Conservation (phyloP, 1,140 invertebrate genomes). For the Ericerus pela region DNA sequence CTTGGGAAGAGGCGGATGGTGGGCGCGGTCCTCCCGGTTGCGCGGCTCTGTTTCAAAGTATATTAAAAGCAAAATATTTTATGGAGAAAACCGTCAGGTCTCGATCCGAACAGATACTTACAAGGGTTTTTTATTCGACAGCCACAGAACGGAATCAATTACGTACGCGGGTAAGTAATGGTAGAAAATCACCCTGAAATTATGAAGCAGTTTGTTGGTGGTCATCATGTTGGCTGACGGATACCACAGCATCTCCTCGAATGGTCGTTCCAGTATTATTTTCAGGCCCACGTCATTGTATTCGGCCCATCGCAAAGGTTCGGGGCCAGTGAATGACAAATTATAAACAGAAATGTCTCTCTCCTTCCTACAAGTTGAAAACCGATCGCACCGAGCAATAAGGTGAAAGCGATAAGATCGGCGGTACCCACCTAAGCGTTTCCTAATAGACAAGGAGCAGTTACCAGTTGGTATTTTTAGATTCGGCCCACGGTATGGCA, state of each 20-base stretch:
- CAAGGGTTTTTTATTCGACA: conserved; percentile 69
- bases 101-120: too few relatives aligned
- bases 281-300: conserved; percentile 53
- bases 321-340: conserved; percentile 46
- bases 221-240: conserved; percentile 59
- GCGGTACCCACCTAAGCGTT: too few relatives aligned
- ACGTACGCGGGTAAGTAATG: conserved; percentile 74
- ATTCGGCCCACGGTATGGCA: conserved; percentile 15
- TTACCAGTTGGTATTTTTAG: too few relatives aligned
- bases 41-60: too few relatives aligned
- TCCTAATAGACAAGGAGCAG: too few relatives aligned
- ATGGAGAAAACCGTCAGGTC: too few relatives aligned
- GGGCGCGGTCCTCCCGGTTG: too few relatives aligned
- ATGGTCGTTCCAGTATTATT: conserved; percentile 52
- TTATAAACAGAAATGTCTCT: conserved; percentile 55
- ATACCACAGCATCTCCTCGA: conserved; percentile 68
- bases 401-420: too few relatives aligned
- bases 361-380: too few relatives aligned
- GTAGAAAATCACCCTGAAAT: conserved; percentile 59
- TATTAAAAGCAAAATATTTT: too few relatives aligned
- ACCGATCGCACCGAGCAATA: too few relatives aligned
- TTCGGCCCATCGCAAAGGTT: conserved; percentile 62
- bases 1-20: too few relatives aligned
- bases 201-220: conserved; percentile 50
- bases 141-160: conserved; percentile 61